phyloP scores from a whole-genome alignment of 2,888 invertebrate genomes.

The Xanthia icteritia region DNA sequence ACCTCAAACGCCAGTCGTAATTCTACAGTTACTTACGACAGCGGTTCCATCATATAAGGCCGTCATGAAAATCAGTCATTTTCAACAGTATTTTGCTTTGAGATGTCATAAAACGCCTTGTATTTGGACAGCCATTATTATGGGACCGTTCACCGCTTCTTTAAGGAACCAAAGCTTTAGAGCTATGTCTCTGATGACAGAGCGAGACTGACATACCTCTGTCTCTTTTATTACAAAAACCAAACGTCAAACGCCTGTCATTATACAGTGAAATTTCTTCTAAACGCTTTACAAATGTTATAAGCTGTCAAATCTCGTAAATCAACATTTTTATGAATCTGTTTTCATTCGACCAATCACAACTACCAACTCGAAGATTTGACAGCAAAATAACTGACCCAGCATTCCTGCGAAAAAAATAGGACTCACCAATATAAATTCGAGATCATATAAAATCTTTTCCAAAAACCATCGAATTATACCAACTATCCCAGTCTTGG shows the following conservation, averaged over 20 bases:
- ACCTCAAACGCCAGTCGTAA: background rate
- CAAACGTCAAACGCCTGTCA: too few relatives aligned
- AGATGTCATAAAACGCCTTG: too few relatives aligned
- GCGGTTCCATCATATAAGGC: too few relatives aligned
- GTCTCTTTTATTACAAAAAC: too few relatives aligned
- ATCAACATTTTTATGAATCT: constrained; percentile 14
- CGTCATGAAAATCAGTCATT: too few relatives aligned
- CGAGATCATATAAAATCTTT: constrained; percentile 53
- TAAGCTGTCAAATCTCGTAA: constrained; percentile 1
- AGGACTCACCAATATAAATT: constrained; percentile 9
- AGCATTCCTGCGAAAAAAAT: background rate
- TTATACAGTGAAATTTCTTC: too few relatives aligned
- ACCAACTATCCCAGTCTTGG: constrained; percentile 36
- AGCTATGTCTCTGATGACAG: too few relatives aligned
- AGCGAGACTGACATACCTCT: too few relatives aligned
- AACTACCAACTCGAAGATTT: background rate
- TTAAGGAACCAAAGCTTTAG: too few relatives aligned
- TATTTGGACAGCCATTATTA: too few relatives aligned
- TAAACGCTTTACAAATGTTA: background rate
- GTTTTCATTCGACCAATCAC: constrained; percentile 17
- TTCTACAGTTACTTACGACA: background rate
- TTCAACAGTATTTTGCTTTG: too few relatives aligned
- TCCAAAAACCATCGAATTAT: constrained; percentile 20
- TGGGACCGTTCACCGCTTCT: too few relatives aligned
- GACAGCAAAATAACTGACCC: background rate